A percentile compares a stretch with the other conserved stretches of the same genome.
Conservation (phyloP, 2,113 vertebrate genomes). For the Ceyx margarethae region DNA sequence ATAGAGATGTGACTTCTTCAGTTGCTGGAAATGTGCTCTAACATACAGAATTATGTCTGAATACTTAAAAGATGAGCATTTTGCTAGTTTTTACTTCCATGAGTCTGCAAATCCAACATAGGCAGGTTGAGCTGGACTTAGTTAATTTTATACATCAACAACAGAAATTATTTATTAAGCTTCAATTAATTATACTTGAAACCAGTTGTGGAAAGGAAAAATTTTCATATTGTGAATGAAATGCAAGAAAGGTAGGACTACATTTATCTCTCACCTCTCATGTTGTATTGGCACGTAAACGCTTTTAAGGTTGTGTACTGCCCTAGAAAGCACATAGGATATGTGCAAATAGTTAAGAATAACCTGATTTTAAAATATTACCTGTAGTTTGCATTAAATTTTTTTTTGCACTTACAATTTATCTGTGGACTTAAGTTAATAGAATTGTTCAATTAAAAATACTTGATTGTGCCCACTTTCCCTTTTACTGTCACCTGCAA, state of each 20-base stretch:
- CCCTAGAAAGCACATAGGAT: background rate
- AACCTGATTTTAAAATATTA: background rate
- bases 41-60: background rate
- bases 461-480: background rate
- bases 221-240: background rate
- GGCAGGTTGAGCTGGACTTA: background rate
- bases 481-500: background rate
- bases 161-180: constrained; percentile 8
- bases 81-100: background rate
- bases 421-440: background rate
- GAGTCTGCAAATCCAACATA: background rate
- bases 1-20: background rate
- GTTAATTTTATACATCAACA: background rate
- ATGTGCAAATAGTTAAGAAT: background rate
- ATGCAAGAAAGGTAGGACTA: background rate
- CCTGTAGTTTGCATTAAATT: background rate
- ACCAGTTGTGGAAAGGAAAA: background rate
- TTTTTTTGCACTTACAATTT: background rate
- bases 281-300: background rate
- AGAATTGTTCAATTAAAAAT: background rate
- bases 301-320: background rate
- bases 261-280: background rate
- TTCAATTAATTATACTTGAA: background rate
- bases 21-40: background rate
- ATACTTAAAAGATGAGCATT: background rate